Evolutionary conservation across 2,888 invertebrate genomes (phyloP).

Genomic region (Zygaena filipendulae): DNA sequence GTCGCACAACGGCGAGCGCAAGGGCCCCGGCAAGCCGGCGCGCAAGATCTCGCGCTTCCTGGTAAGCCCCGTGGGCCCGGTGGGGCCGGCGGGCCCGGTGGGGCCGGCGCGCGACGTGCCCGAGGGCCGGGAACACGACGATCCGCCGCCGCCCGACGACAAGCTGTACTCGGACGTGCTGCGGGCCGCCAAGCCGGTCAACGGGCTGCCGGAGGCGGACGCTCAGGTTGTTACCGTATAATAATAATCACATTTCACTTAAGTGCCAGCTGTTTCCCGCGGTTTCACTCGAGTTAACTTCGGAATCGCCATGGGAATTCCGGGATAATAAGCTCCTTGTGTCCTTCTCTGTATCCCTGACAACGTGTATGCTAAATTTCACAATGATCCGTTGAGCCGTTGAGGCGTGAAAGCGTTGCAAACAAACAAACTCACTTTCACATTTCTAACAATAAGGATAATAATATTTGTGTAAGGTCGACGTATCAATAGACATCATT

Average conservation of each 20-base stretch:
- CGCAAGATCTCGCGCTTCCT: conserved; percentile 84
- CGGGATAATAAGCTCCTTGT: too few species aligned
- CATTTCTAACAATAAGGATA: too few species aligned
- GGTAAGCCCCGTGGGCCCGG: conserved; percentile 76
- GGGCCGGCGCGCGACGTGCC: conserved; percentile 40
- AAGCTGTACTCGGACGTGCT: conserved; percentile 20
- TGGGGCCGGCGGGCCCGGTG: conserved; percentile 17
- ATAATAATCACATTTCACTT: neutral
- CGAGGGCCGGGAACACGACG: conserved; percentile 42
- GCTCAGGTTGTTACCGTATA: conserved; percentile 20
- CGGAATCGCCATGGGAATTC: too few species aligned
- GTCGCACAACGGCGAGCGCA: conserved; percentile 45
- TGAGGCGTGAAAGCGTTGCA: too few species aligned
- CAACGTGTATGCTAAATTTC: too few species aligned
- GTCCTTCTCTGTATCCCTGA: too few species aligned
- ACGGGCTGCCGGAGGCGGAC: conserved; percentile 33
- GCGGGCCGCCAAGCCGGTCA: conserved; percentile 21
- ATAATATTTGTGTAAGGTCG: too few species aligned
- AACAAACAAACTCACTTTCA: too few species aligned
- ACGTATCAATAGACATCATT: too few species aligned
- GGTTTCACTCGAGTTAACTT: too few species aligned
- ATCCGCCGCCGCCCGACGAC: conserved; percentile 6
- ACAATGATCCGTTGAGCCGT: too few species aligned
- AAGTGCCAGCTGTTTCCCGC: too few species aligned
- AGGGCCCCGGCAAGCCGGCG: conserved; percentile 64